Evolutionary conservation across 2,888 invertebrate genomes (phyloP).

Genomic region (Synanthedon vespiformis): DNA sequence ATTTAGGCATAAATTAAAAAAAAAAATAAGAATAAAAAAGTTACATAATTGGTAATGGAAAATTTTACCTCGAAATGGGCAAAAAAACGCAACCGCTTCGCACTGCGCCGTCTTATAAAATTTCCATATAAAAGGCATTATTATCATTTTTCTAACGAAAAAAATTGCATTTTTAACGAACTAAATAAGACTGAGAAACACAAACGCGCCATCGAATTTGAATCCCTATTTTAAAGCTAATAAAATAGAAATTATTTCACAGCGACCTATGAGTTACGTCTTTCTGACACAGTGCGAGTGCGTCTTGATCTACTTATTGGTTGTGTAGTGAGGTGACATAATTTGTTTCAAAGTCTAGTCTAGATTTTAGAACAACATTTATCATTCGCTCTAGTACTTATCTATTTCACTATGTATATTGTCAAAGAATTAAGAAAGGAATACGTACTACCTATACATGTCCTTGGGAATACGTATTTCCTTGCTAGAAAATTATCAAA

Average conservation of each 20-base stretch:
- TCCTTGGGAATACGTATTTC: too few species aligned
- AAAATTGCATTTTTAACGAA: slow-evolving; percentile 34
- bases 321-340: slow-evolving; percentile 40
- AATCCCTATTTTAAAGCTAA: slow-evolving; percentile 14
- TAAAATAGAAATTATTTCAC: slow-evolving; percentile 22
- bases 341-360: slow-evolving; percentile 20
- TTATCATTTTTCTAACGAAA: slow-evolving; percentile 67
- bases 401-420: too few species aligned
- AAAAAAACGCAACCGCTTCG: slow-evolving; percentile 55
- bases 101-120: slow-evolving; percentile 54
- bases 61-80: slow-evolving; percentile 32
- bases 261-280: slow-evolving; percentile 21
- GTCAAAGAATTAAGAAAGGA: too few species aligned
- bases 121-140: slow-evolving; percentile 67
- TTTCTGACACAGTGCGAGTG: slow-evolving; percentile 14
- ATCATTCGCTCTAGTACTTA: too few species aligned
- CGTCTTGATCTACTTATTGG: slow-evolving; percentile 63
- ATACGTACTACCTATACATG: too few species aligned
- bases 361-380: background rate
- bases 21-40: slow-evolving; percentile 5
- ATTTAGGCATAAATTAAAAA: background rate
- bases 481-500: too few species aligned
- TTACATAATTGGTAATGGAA: slow-evolving; percentile 42
- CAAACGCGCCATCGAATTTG: slow-evolving; percentile 7
- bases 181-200: slow-evolving; percentile 19